Evolutionary conservation across 2,888 invertebrate species (phyloP).

Genomic region (Heliconius erato): DNA sequence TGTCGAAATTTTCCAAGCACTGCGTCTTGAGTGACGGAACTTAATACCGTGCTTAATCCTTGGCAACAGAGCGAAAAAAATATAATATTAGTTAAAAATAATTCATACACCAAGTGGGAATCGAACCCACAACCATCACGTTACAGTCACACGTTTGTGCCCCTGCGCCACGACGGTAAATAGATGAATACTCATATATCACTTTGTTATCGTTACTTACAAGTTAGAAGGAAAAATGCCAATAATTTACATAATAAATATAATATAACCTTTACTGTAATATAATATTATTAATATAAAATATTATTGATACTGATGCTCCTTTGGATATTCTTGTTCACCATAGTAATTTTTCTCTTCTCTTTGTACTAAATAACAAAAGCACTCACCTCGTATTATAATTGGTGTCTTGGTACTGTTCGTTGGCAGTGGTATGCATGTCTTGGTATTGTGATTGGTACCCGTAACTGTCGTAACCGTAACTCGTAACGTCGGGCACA

Average conservation of each 20-base stretch:
- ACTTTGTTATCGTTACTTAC: too few relatives aligned
- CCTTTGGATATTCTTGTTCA: conserved; percentile 55
- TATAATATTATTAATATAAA: too few relatives aligned
- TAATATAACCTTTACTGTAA: neutral
- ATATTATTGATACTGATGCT: conserved; percentile 54
- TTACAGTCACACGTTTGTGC: neutral
- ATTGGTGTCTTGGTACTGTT: conserved; percentile 76
- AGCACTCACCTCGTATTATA: conserved; percentile 73
- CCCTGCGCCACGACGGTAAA: neutral
- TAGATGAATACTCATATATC: too few relatives aligned
- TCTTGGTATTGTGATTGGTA: conserved; percentile 72
- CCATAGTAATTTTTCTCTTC: conserved; percentile 56
- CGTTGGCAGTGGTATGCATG: conserved; percentile 65
- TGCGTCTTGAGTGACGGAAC: neutral
- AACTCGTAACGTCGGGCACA: conserved; percentile 68
- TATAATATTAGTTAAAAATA: neutral
- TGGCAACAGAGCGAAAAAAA: neutral
- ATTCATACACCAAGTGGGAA: neutral
- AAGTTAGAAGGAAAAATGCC: neutral
- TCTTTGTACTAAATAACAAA: conserved; percentile 51
- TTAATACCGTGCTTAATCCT: too few relatives aligned
- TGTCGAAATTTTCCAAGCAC: neutral
- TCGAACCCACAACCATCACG: neutral
- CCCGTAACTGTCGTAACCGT: conserved; percentile 73
- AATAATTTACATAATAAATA: neutral